Evolutionary conservation across 2,888 invertebrate genomes (phyloP).

Genomic region (Orgyia antiqua): DNA sequence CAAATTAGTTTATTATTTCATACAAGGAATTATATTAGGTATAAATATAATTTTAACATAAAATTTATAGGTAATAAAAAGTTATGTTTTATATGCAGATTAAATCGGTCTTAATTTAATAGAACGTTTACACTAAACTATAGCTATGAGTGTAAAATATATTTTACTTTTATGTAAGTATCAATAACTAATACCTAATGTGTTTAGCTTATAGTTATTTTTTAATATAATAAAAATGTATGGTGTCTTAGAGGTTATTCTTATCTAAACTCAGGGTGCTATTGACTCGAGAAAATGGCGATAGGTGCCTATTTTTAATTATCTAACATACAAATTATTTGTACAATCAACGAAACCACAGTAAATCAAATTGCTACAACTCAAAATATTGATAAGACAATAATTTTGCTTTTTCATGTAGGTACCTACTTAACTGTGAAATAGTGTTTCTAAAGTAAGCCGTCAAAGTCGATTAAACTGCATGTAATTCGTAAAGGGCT

Average conservation of each 20-base stretch:
- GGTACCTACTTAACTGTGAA: too few relatives aligned
- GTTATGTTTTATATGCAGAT: too few relatives aligned
- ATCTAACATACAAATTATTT: too few relatives aligned
- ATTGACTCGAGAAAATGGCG: slow-evolving; percentile 29
- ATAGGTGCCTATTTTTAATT: slow-evolving; percentile 6
- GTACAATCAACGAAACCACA: background rate
- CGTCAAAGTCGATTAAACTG: background rate
- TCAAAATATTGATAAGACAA: background rate
- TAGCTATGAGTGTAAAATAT: too few relatives aligned
- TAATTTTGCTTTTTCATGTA: too few relatives aligned
- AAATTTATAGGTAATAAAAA: too few relatives aligned
- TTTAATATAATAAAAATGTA: slow-evolving; percentile 27
- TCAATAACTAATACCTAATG: slow-evolving; percentile 29
- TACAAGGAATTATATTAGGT: too few relatives aligned
- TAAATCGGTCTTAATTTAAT: too few relatives aligned
- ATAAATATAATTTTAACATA: too few relatives aligned
- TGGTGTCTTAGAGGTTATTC: slow-evolving; percentile 27
- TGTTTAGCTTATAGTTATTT: slow-evolving; percentile 27
- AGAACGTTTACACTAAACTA: too few relatives aligned
- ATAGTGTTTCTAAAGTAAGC: background rate
- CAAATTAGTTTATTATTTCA: too few relatives aligned
- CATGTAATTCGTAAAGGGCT: slow-evolving; percentile 2
- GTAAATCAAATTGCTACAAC: background rate
- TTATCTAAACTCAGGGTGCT: slow-evolving; percentile 55
- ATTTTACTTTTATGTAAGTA: slow-evolving; percentile 31